Conservation (phyloP, 1,140 invertebrate genomes). For the Trachymyrmex septentrionalis region DNA sequence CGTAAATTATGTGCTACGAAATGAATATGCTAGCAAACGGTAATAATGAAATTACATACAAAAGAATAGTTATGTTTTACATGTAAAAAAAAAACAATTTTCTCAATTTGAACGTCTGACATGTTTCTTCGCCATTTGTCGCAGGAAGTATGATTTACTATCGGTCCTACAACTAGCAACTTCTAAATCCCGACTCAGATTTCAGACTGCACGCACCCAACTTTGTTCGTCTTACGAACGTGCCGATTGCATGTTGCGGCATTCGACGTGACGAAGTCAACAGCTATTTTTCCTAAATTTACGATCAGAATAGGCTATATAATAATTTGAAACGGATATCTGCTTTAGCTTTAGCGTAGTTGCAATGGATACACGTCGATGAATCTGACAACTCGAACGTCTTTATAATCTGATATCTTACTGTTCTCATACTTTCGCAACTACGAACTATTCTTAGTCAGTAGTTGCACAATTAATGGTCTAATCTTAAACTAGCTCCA, state of each 20-base stretch:
- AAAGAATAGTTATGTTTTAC: not conserved
- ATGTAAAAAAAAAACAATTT: not conserved
- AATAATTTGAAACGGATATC: conserved; percentile 26
- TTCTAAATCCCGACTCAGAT: conserved; percentile 23
- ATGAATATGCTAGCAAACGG: not conserved
- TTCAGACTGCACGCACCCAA: not conserved
- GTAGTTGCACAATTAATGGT: conserved; percentile 65
- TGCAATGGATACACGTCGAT: not conserved
- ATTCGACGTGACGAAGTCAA: not conserved
- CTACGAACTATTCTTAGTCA: conserved; percentile 55
- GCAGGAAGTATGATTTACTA: conserved; percentile 18
- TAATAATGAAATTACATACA: not conserved
- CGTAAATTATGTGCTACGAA: not conserved
- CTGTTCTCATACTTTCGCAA: not conserved
- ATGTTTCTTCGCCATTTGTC: not conserved
- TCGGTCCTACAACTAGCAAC: conserved; percentile 11
- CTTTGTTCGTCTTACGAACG: conserved; percentile 15
- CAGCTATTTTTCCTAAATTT: not conserved
- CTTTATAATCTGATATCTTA: conserved; percentile 12
- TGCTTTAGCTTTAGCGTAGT: not conserved
- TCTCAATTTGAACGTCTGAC: not conserved
- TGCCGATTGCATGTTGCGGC: not conserved
- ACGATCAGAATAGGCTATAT: not conserved
- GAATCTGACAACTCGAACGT: not conserved
- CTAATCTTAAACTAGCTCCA: conserved; percentile 53